Base-by-base conservation (phyloP, 2,888 invertebrate species). In the Heliconius charithonia region DNA sequence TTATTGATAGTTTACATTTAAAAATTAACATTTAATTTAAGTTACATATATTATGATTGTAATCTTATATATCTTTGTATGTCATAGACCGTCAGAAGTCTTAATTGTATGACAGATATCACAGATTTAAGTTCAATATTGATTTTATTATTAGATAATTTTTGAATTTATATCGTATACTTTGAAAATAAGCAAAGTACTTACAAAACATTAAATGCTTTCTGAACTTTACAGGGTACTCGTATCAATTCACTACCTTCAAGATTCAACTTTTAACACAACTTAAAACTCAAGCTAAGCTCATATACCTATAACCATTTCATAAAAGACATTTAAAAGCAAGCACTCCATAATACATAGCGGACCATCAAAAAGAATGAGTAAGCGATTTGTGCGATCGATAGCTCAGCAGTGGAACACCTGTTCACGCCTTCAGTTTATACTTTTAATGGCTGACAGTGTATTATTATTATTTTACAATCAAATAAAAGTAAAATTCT, bases 361-460 rank as follows among this genome's bases (percentile, higher is more conserved):
- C 27, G 77, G 63, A 56, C 78, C 79, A 93, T 93, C 93, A 93
- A 92, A 91, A 88, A 84, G 82, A 85, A 87, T 93, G 93, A 93
- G 92, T 85, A 82, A 85, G 92, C 93, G 81, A 83, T 91, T 90
- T 85, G 83, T 73, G 81, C 86, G 88, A 90, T 90, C 90, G 89
- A 90, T 89, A 86, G 79, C 69, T 67, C 45, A 74, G 45, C 77
- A 67, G 65, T 67, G 73, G 59, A 78, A 75, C 83, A 83, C 82
- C 83, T 83, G 83, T 82, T 78, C 79, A 69, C 76, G 73, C 67
- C 79, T 81, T 66, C 71, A 70, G 63, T 69, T 77, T 74, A 37
- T 59, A 72, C 27, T 66, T 74, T 77, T 79, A 79, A 79, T 79
- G 79, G 77, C 77, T 70, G 75, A 70, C 63, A 72, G 32, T 72